Conservation (phyloP, 92 coral and sea anemone genomes). For the Palythoa grandiflora region DNA sequence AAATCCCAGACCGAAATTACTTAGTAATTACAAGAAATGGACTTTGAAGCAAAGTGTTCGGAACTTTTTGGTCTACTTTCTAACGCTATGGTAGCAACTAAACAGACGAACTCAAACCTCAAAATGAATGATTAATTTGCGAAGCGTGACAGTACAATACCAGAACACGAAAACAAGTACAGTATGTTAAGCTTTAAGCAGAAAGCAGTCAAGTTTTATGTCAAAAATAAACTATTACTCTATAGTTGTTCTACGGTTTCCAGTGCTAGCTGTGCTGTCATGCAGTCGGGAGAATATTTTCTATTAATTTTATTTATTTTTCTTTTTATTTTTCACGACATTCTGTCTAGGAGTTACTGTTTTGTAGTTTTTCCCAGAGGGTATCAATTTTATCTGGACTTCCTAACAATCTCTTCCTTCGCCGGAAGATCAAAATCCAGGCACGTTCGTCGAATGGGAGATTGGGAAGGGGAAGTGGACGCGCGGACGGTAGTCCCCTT, state of each 20-base stretch:
- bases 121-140: constrained; percentile 75
- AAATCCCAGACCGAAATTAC: constrained; percentile 14
- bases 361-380: not conserved
- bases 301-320: no score
- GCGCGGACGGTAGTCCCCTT: no score
- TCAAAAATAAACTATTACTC: constrained; percentile 96
- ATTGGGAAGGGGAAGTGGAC: no score
- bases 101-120: constrained; percentile 60
- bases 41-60: constrained; percentile 56
- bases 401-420: no score
- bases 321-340: not conserved
- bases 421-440: no score
- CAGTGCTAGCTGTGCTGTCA: constrained; percentile 37
- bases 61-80: constrained; percentile 59
- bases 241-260: constrained; percentile 76
- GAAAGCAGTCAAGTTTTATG: constrained; percentile 95
- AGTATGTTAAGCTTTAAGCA: constrained; percentile 90
- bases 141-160: constrained; percentile 42
- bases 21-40: constrained; percentile 35
- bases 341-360: not conserved
- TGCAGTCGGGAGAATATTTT: not conserved
- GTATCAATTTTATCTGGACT: not conserved
- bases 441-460: no score
- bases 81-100: constrained; percentile 25
- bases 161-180: constrained; percentile 52